Base-by-base conservation (phyloP, 1,140 invertebrate species). In the Zophobas atratus region DNA sequence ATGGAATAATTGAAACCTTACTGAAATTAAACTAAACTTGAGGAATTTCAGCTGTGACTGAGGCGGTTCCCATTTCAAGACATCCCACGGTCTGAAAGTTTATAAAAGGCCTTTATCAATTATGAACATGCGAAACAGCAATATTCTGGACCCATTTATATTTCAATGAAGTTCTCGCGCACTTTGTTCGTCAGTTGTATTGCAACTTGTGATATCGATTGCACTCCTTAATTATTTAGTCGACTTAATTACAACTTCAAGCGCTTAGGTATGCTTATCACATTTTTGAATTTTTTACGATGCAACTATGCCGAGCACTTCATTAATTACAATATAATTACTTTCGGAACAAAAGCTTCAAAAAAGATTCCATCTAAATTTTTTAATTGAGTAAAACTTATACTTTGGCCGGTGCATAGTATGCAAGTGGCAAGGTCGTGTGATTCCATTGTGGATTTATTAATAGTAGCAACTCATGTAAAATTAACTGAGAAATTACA, bases 101-200 rank as follows among this genome's bases (percentile, higher is more conserved):
- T 67, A 67, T 67, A 67, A 67, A 67, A 67, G 60, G 60, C 60
- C 60, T 67, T 67, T 67, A 67, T 67, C 60, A 67, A 67, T 67
- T 67, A 67, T 67, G 60, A 67, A 67, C 60, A 67, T 67, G 60
- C 60, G 60, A 67, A 67, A 67, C 60, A 33, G 60, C 60, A 67
- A 36, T 55, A 55, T 67, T 67, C 60, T 67, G 60, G 60, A 67
- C 60, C 60, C 60, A 67, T 67, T 67, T 67, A 67, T 67, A 67
- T 67, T 67, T 67, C 60, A 67, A 67, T 43, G 57, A 63, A 63
- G 38, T 63, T 63, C 57, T 63, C 57, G 57, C 57, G 57, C 32
- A 63, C 35, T 63, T 63, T 63, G 38, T 63, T 63, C 57, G 20
- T 39, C 8, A n/a, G 57, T 36, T n/a, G 32, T 41, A 38, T 67